These are phyloP conservation scores for Thermophis baileyi DNA, from an alignment of 2,113 vertebrate genomes.

Conservation along the genomic window DNA sequence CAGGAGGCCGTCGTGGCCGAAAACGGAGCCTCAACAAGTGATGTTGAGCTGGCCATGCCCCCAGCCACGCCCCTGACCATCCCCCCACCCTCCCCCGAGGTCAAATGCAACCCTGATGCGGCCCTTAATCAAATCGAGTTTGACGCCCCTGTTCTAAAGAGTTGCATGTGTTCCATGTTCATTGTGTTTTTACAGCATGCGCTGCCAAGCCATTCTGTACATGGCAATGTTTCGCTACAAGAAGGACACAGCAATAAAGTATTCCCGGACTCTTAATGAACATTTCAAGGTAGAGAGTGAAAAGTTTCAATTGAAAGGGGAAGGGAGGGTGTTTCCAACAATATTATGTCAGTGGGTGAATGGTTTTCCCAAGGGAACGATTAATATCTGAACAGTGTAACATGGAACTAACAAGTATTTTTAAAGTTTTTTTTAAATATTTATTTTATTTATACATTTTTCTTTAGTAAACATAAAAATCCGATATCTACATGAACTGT, in stretches of 20 bases:
- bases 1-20: too few relatives aligned
- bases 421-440: background rate
- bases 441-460: too few relatives aligned
- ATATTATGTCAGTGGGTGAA: background rate
- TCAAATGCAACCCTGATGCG: too few relatives aligned
- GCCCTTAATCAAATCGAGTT: too few relatives aligned
- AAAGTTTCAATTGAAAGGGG: background rate
- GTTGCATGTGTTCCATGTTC: background rate
- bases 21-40: too few relatives aligned
- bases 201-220: conserved; percentile 88
- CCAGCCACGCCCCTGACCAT: too few relatives aligned
- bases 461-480: too few relatives aligned
- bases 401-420: background rate
- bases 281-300: conserved; percentile 81
- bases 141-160: background rate
- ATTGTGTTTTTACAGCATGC: conserved; percentile 73
- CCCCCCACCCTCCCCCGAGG: too few relatives aligned
- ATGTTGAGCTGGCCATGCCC: too few relatives aligned
- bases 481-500: too few relatives aligned
- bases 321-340: background rate
- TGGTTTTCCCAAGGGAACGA: background rate
- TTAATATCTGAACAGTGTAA: background rate
- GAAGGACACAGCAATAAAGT: conserved; percentile 84
- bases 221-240: conserved; percentile 93
- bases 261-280: conserved; percentile 85